Evolutionary conservation across 2,888 invertebrate species (phyloP).

Genomic region (Meghimatium bilineatum): DNA sequence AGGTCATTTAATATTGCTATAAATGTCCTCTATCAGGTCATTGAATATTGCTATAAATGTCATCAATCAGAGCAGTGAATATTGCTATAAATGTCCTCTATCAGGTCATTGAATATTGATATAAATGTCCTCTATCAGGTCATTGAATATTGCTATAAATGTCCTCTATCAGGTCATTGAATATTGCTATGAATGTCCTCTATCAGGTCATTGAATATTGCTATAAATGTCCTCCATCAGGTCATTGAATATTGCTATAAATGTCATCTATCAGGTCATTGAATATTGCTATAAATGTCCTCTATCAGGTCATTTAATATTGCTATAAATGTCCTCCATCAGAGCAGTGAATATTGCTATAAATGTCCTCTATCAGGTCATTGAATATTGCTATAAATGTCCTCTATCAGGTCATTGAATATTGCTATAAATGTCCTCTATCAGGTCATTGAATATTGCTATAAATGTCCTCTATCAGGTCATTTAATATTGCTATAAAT

Average conservation of each 20-base stretch:
- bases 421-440: conserved; percentile 79
- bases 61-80: conserved; percentile 87
- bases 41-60: conserved; percentile 84
- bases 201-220: conserved; percentile 93
- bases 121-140: too few species aligned
- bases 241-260: conserved; percentile 88
- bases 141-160: too few species aligned
- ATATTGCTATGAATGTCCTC: conserved; percentile 81
- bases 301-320: conserved; percentile 90
- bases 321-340: conserved; percentile 53
- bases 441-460: conserved; percentile 93
- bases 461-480: conserved; percentile 80
- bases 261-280: conserved; percentile 83
- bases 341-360: conserved; percentile 92
- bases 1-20: conserved; percentile 92
- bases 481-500: conserved; percentile 86
- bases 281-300: conserved; percentile 82
- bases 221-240: conserved; percentile 78
- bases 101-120: conserved; percentile 95
- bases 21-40: conserved; percentile 81
- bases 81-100: conserved; percentile 79
- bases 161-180: conserved; percentile 85
- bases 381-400: conserved; percentile 84
- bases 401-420: conserved; percentile 87
- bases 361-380: conserved; percentile 81